These are phyloP conservation scores for Ataeniobius toweri DNA, from an alignment of 2,797 vertebrate species.

Conservation along the genomic window DNA sequence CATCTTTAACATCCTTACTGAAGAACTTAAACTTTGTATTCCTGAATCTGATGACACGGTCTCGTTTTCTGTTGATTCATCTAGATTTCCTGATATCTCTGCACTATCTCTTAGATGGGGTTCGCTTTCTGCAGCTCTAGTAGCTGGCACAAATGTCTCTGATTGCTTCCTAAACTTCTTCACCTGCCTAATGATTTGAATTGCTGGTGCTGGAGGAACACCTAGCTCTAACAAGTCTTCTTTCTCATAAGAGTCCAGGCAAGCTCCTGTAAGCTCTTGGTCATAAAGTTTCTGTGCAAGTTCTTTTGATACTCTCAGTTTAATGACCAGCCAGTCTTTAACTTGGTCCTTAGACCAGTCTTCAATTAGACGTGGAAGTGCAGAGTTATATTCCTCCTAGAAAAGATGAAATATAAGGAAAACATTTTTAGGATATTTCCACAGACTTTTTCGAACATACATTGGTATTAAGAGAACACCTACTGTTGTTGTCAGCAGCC, in stretches of 20 bases:
- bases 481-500: constrained; percentile 20
- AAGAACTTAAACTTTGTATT: constrained; percentile 27
- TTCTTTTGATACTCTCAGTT: constrained; percentile 25
- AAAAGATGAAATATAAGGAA: accelerated
- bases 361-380: constrained; percentile 41
- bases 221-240: constrained; percentile 52
- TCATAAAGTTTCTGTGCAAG: constrained; percentile 50
- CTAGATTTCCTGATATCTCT: background rate
- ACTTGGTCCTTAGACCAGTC: constrained; percentile 62
- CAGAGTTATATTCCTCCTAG: background rate
- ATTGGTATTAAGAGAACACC: background rate
- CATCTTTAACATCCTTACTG: background rate
- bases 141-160: background rate
- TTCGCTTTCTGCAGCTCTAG: background rate
- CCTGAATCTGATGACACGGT: constrained; percentile 40
- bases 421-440: background rate
- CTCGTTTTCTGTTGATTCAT: constrained; percentile 27
- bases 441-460: background rate
- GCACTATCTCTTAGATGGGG: background rate
- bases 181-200: constrained; percentile 51
- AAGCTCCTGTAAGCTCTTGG: constrained; percentile 54
- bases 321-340: constrained; percentile 42
- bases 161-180: constrained; percentile 21
- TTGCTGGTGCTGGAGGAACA: constrained; percentile 48
- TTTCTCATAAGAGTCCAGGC: constrained; percentile 53